These are phyloP conservation scores for Drosophila subquinaria DNA, from an alignment of 2,888 invertebrate species.

Conservation along the genomic window DNA sequence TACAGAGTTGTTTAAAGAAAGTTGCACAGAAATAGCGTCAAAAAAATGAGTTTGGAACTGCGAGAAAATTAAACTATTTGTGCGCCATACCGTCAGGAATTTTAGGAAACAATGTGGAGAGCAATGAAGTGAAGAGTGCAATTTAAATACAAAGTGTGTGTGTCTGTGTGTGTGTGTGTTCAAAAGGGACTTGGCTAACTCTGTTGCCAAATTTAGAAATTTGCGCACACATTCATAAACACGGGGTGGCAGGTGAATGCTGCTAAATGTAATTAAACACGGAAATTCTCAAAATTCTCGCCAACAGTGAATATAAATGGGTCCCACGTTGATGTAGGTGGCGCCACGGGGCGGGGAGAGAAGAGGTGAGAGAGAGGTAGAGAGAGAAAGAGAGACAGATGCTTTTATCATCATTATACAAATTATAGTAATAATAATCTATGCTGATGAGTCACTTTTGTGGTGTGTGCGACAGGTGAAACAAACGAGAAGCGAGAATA, in stretches of 20 bases:
- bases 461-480: neutral
- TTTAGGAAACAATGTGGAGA: slow-evolving; percentile 7
- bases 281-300: slow-evolving; percentile 40
- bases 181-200: slow-evolving; percentile 16
- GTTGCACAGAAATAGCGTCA: too few species aligned
- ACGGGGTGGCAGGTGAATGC: slow-evolving; percentile 22
- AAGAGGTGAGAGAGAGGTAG: neutral
- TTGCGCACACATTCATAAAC: neutral
- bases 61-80: slow-evolving; percentile 4
- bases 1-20: too few species aligned
- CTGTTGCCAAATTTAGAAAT: slow-evolving; percentile 38
- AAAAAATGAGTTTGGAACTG: neutral
- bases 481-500: neutral
- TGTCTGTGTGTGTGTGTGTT: neutral
- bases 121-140: slow-evolving; percentile 11
- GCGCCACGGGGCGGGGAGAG: neutral
- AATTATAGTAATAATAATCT: slow-evolving; percentile 21
- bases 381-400: neutral
- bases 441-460: slow-evolving; percentile 30
- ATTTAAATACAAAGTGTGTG: slow-evolving; percentile 22
- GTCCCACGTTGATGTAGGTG: slow-evolving; percentile 11
- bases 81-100: neutral
- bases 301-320: slow-evolving; percentile 24
- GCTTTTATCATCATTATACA: slow-evolving; percentile 2
- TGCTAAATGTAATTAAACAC: slow-evolving; percentile 51